phyloP scores from a whole-genome alignment of 2,797 vertebrate genomes.

The Telmatherina bonti region DNA sequence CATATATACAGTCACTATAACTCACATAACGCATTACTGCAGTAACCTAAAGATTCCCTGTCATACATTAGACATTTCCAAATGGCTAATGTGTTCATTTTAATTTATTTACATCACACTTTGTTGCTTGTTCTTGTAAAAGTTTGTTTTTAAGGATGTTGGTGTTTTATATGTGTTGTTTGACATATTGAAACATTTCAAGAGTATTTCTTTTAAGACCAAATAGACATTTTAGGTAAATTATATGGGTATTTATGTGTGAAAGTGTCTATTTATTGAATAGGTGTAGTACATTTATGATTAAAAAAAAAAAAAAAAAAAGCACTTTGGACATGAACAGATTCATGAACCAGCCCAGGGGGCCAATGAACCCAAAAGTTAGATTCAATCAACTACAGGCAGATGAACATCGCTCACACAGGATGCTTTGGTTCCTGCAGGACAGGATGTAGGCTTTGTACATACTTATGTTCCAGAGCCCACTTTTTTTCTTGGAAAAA shows the following conservation, averaged over 20 bases:
- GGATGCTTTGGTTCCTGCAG: too few relatives aligned
- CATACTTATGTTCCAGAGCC: neutral
- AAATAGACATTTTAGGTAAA: slow-evolving; percentile 26
- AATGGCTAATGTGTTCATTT: slow-evolving; percentile 1
- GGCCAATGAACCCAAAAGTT: neutral
- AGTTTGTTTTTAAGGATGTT: neutral
- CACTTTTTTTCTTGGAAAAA: too few relatives aligned
- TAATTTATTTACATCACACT: slow-evolving; percentile 27
- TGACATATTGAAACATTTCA: slow-evolving; percentile 21
- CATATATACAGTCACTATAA: neutral
- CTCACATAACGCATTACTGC: neutral
- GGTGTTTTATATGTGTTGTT: slow-evolving; percentile 33
- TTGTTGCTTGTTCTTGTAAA: slow-evolving; percentile 7
- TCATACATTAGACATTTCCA: slow-evolving; percentile 22
- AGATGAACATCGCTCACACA: neutral
- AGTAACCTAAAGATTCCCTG: slow-evolving; percentile 15
- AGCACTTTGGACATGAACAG: neutral
- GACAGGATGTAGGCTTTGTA: neutral
- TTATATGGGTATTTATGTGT: slow-evolving; percentile 23
- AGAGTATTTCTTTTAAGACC: slow-evolving; percentile 20
- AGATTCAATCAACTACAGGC: neutral
- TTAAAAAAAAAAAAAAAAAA: too few relatives aligned
- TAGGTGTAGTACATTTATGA: slow-evolving; percentile 21
- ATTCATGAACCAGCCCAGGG: neutral
- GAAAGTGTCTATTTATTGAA: slow-evolving; percentile 37